Percentiles rank a stretch among this genome's conserved stretches.
phyloP scores from a whole-genome alignment of 2,797 vertebrate species.

The Fistularia tabacaria region DNA sequence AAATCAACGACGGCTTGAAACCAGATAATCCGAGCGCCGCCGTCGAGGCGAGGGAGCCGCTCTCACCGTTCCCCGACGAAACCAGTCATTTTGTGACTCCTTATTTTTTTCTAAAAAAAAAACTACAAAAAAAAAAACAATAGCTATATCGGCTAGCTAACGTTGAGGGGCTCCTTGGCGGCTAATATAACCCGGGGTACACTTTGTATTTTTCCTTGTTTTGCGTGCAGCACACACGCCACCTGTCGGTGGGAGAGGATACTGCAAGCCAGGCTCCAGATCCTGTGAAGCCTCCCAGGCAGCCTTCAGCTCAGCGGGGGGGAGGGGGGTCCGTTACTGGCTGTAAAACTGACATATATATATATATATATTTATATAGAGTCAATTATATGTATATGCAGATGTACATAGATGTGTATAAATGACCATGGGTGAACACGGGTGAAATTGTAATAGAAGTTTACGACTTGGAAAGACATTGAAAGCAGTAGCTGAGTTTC shows the following conservation, averaged over 20 bases:
- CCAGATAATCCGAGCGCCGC: constrained; percentile 46
- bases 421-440: no score
- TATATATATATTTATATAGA: no score
- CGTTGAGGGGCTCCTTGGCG: constrained; percentile 42
- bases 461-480: no score
- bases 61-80: constrained; percentile 8
- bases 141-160: constrained; percentile 37
- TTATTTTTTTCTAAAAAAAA: no score
- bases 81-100: no score
- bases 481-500: no score
- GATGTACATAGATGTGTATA: no score
- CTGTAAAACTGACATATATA: no score
- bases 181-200: constrained; percentile 59
- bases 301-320: neutral
- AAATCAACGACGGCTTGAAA: constrained; percentile 55
- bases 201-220: constrained; percentile 57
- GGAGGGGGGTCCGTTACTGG: no score
- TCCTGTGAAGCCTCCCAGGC: no score
- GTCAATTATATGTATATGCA: no score
- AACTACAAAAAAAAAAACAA: constrained; percentile 4
- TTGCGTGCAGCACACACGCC: constrained; percentile 50
- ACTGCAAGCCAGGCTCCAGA: constrained; percentile 15
- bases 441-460: no score
- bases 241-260: constrained; percentile 46
- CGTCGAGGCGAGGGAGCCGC: constrained; percentile 7